phyloP scores from a whole-genome alignment of 2,797 vertebrate genomes.

The Cheirogaleus major region DNA sequence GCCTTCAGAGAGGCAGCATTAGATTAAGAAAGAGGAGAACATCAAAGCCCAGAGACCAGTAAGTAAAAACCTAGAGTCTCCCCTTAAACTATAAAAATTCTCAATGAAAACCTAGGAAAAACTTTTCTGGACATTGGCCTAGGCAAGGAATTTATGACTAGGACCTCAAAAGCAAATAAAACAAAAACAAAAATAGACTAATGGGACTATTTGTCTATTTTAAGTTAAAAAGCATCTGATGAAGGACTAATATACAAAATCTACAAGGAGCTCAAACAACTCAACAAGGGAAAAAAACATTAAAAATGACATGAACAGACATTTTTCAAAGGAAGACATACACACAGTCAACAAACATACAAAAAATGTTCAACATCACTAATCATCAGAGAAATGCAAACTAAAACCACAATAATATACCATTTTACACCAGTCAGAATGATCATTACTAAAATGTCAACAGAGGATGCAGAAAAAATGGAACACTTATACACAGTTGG shows the following conservation, averaged over 20 bases:
- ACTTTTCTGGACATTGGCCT: not conserved
- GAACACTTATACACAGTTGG: rapidly evolving
- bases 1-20: not conserved
- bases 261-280: too few relatives aligned
- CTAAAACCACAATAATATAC: not conserved
- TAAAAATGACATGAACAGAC: not conserved
- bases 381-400: not conserved
- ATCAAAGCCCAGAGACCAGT: not conserved
- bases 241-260: too few relatives aligned
- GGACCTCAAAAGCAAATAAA: not conserved
- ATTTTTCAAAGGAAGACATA: not conserved
- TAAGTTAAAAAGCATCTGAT: not conserved
- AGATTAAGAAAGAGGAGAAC: not conserved
- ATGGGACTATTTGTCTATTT: not conserved
- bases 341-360: not conserved
- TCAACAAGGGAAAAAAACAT: not conserved
- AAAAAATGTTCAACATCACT: not conserved
- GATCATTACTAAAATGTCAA: not conserved
- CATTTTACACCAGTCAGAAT: not conserved
- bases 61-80: not conserved
- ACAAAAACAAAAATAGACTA: not conserved
- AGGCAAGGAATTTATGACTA: not conserved
- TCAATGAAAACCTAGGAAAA: not conserved
- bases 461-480: not conserved
- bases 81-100: not conserved